A percentile compares a stretch with the other conserved stretches of the same genome.
Conservation (phyloP, 2,113 vertebrate genomes). For the Grammomys dolichurus region DNA sequence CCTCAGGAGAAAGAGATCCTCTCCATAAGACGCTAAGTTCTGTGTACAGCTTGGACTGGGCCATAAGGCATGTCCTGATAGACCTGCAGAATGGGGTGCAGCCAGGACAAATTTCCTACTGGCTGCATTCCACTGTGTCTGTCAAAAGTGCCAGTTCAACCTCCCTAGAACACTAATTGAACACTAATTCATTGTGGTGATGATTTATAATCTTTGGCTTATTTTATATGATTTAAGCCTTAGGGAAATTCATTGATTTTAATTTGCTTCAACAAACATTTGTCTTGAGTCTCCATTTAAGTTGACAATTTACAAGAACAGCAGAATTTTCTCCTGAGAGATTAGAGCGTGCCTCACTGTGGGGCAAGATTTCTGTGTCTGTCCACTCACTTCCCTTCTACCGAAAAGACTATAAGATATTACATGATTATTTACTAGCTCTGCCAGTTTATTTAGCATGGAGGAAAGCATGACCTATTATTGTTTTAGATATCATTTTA, state of each 20-base stretch:
- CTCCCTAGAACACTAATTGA: conserved; percentile 8
- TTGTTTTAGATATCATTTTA: conserved; percentile 9
- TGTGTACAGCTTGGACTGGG: not conserved
- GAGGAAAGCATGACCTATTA: conserved; percentile 19
- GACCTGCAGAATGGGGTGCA: not conserved
- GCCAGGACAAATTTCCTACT: not conserved
- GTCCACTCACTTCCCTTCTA: not conserved
- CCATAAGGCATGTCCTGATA: too few relatives aligned
- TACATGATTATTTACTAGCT: conserved; percentile 27
- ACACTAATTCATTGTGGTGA: conserved; percentile 35
- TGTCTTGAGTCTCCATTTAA: conserved; percentile 38
- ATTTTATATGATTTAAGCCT: conserved; percentile 66
- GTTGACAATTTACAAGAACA: conserved; percentile 41
- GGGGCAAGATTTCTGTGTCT: not conserved
- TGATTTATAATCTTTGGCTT: conserved; percentile 58
- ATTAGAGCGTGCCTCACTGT: not conserved
- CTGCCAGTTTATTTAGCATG: conserved; percentile 22
- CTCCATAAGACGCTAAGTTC: not conserved
- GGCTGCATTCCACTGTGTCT: not conserved
- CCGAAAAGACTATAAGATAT: conserved; percentile 9
- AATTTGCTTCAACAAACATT: conserved; percentile 66
- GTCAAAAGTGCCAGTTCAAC: not conserved
- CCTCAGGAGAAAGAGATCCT: not conserved
- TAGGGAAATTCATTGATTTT: conserved; percentile 66
- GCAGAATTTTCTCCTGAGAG: not conserved